A percentile compares a stretch with the other conserved stretches of the same genome.
Conservation (phyloP, 2,888 invertebrate genomes). For the Entomobrya proxima region DNA sequence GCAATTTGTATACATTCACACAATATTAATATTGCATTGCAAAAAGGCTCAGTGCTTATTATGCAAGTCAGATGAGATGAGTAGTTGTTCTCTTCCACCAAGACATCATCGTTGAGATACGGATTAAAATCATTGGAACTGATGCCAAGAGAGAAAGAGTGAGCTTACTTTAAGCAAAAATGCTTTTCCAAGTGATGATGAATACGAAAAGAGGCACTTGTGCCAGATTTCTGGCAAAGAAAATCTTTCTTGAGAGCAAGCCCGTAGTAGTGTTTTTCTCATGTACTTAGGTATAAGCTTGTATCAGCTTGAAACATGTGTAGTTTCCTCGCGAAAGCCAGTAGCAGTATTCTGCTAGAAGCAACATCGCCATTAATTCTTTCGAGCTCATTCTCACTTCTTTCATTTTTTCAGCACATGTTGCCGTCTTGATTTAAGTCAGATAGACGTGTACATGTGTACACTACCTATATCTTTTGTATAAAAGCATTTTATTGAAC, state of each 20-base stretch:
- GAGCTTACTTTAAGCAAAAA: constrained; percentile 26
- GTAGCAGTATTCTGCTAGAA: not conserved
- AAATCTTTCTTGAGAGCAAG: not conserved
- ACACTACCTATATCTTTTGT: not conserved
- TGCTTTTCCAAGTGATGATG: constrained; percentile 49
- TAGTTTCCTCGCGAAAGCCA: not conserved
- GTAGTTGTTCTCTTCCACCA: not conserved
- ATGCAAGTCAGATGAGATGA: not conserved
- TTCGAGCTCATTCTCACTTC: constrained; percentile 27
- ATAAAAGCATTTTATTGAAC: not conserved
- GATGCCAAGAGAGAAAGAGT: constrained; percentile 34
- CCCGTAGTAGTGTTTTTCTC: not conserved
- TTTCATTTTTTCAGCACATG: constrained; percentile 43
- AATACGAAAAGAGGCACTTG: constrained; percentile 54
- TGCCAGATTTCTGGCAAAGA: constrained; percentile 43
- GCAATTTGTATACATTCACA: too few relatives aligned
- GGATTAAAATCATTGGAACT: constrained; percentile 47
- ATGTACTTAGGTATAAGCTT: not conserved
- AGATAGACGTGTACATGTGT: not conserved
- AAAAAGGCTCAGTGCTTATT: too few relatives aligned
- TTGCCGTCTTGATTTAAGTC: not conserved
- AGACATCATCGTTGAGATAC: constrained; percentile 9
- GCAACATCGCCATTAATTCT: not conserved
- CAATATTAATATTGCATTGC: too few relatives aligned
- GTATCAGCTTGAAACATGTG: too few relatives aligned